Percentiles rank a stretch among this genome's conserved stretches.
phyloP scores from a whole-genome alignment of 2,888 invertebrate species.

The Uropetala carovei region DNA sequence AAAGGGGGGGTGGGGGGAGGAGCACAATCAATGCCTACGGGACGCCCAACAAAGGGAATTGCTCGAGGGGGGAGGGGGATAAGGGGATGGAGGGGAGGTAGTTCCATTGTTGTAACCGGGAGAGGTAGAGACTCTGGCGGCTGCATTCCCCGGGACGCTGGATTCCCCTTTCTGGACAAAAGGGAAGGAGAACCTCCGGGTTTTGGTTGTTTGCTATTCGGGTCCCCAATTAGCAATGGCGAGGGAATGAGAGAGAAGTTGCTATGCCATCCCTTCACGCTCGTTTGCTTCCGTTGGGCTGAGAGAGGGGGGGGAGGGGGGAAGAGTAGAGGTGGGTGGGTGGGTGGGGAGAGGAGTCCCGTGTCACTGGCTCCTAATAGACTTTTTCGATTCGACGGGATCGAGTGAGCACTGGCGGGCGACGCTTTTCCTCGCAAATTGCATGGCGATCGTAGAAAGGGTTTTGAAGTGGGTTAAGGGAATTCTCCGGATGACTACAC shows the following conservation, averaged over 20 bases:
- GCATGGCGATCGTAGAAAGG: constrained; percentile 5
- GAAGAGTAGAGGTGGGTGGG: not conserved
- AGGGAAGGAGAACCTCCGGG: constrained; percentile 33
- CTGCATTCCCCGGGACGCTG: constrained; percentile 47
- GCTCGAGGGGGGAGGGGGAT: not conserved
- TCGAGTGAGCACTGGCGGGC: not conserved
- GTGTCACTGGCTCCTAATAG: constrained; percentile 7
- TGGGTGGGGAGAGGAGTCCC: not conserved
- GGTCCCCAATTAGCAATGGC: constrained; percentile 62
- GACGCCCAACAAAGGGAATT: constrained; percentile 50
- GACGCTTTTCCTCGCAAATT: constrained; percentile 42
- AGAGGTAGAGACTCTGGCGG: not conserved
- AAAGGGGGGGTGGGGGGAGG: not conserved
- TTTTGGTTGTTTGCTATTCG: constrained; percentile 61
- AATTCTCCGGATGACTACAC: not conserved
- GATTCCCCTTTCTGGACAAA: constrained; percentile 45
- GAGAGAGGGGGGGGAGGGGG: not conserved
- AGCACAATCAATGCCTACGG: constrained; percentile 48
- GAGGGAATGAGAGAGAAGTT: constrained; percentile 13
- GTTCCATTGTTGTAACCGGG: constrained; percentile 48
- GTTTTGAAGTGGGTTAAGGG: not conserved
- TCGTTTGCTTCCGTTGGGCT: not conserved
- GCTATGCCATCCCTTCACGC: constrained; percentile 30
- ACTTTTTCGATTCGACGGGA: constrained; percentile 30
- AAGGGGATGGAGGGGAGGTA: not conserved